phyloP scores from a whole-genome alignment of 2,113 vertebrate species.

The Pelodiscus sinensis region DNA sequence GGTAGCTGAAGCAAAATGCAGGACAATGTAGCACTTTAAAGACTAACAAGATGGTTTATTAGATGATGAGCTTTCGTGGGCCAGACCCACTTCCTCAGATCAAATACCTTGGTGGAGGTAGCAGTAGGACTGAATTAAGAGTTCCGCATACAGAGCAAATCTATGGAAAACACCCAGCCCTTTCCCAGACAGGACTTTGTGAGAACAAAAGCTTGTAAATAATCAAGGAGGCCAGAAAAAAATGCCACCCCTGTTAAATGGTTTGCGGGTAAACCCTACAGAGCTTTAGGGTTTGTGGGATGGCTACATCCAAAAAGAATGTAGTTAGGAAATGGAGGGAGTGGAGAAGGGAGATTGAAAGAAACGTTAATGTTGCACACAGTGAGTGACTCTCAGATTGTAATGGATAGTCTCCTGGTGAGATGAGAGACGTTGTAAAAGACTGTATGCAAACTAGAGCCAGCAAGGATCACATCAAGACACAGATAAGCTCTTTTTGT shows the following conservation, averaged over 20 bases:
- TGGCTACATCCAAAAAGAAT: neutral
- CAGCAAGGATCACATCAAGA: neutral
- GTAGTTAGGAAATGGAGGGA: neutral
- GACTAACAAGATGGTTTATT: no score
- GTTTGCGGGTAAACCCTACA: neutral
- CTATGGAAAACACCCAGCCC: neutral
- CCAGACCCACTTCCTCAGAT: no score
- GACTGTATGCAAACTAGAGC: neutral
- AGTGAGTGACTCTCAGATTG: neutral
- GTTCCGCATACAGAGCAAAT: neutral
- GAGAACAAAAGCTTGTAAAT: neutral
- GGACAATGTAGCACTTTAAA: no score
- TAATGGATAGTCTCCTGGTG: neutral
- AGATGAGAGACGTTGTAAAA: neutral
- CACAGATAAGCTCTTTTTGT: neutral
- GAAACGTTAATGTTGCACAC: neutral
- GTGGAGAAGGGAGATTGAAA: neutral
- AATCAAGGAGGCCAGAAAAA: neutral
- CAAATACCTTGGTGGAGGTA: neutral
- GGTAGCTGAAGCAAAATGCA: no score
- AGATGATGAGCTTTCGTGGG: no score
- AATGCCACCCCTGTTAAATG: neutral
- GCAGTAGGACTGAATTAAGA: neutral
- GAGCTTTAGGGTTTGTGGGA: neutral
- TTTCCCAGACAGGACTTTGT: neutral